A percentile compares a stretch with the other conserved stretches of the same genome.
Conservation (phyloP, 2,888 invertebrate species). For the Sipha maydis region DNA sequence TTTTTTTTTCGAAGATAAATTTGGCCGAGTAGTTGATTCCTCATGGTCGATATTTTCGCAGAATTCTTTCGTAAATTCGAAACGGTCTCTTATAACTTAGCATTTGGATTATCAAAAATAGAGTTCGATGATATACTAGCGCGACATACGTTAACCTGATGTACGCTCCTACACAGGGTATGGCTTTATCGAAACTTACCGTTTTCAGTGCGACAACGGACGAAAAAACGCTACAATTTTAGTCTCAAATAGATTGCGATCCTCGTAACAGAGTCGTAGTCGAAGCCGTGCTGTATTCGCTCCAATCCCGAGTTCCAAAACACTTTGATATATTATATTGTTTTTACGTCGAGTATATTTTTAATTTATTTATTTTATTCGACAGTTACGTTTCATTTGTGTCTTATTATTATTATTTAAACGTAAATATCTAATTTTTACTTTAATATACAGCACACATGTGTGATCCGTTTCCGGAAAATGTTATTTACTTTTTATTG, state of each 20-base stretch:
- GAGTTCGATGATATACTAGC: no score
- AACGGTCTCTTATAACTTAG: no score
- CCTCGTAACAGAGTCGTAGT: no score
- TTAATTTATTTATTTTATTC: neutral
- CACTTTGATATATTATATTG: slow-evolving; percentile 17
- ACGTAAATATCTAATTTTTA: neutral
- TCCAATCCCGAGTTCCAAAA: neutral
- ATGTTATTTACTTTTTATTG: slow-evolving; percentile 10
- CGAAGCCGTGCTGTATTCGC: no score
- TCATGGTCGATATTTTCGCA: no score
- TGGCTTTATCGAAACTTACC: no score
- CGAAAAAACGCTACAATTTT: no score
- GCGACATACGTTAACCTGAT: no score
- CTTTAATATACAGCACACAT: neutral
- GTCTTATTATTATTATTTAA: neutral
- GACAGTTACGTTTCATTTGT: slow-evolving; percentile 25
- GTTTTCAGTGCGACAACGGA: no score
- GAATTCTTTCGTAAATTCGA: neutral
- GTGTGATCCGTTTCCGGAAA: neutral
- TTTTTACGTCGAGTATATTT: slow-evolving; percentile 7
- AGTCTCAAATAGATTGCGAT: no score
- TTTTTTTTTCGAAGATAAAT: neutral
- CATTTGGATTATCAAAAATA: no score
- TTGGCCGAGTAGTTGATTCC: neutral
- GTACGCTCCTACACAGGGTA: no score